Conservation (phyloP, 2,113 vertebrate genomes). For the Cyrtonyx montezumae region DNA sequence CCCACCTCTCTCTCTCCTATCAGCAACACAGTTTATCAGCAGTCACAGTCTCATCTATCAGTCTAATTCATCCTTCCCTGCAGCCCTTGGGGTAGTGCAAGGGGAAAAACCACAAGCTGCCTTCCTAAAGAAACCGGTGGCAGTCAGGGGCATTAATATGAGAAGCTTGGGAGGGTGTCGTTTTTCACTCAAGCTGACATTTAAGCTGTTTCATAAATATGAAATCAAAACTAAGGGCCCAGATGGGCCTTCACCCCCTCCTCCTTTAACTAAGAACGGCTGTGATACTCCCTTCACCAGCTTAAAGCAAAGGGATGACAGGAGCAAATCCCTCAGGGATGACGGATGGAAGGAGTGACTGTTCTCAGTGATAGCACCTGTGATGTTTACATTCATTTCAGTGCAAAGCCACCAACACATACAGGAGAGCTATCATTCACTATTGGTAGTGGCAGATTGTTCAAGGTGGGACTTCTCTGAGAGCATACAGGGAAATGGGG, state of each 20-base stretch:
- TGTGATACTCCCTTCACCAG: conserved; percentile 47
- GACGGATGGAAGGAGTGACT: background rate
- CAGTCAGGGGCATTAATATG: conserved; percentile 72
- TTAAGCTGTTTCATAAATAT: conserved; percentile 85
- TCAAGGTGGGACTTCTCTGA: conserved; percentile 20
- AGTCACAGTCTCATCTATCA: conserved; percentile 73
- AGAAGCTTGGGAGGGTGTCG: conserved; percentile 77
- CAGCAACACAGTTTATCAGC: conserved; percentile 62
- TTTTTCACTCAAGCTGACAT: conserved; percentile 85
- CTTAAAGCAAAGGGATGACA: conserved; percentile 50
- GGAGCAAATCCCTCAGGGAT: conserved; percentile 41
- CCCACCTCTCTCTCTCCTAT: conserved; percentile 13
- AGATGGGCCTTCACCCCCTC: conserved; percentile 76
- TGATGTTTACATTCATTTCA: conserved; percentile 5
- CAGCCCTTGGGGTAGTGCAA: conserved; percentile 50
- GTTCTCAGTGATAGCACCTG: conserved; percentile 1
- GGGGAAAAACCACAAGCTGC: conserved; percentile 63
- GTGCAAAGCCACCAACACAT: background rate
- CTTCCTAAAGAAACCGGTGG: conserved; percentile 66
- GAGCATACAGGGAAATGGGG: background rate
- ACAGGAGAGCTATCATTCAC: conserved; percentile 1
- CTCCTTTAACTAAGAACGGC: conserved; percentile 49
- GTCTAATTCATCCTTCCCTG: conserved; percentile 65
- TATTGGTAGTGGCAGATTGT: conserved; percentile 17
- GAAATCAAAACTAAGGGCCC: conserved; percentile 80